phyloP scores from a whole-genome alignment of 2,113 vertebrate species.

The Menura novaehollandiae region DNA sequence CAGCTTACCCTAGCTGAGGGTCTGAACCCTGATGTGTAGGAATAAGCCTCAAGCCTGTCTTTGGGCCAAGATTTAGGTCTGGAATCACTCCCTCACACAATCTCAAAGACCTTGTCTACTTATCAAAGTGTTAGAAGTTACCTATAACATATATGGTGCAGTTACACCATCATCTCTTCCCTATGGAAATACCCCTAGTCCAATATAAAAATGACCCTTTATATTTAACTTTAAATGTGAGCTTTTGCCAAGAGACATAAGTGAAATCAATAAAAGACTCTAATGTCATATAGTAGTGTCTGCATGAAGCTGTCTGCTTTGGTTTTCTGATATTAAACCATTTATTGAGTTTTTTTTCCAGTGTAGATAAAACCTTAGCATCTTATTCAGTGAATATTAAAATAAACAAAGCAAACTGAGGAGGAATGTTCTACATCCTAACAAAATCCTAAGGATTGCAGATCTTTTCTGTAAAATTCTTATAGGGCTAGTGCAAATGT shows the following conservation, averaged over 20 bases:
- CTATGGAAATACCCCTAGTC: not conserved
- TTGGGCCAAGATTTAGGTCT: not conserved
- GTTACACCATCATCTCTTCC: not conserved
- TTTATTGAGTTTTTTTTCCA: not conserved
- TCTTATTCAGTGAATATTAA: not conserved
- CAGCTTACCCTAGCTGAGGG: not conserved
- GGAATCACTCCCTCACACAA: not conserved
- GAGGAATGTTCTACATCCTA: not conserved
- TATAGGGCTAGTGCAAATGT: not conserved
- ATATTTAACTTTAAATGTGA: not conserved
- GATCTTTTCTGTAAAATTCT: not conserved
- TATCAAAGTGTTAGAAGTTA: not conserved
- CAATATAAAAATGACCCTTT: not conserved
- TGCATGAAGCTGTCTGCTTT: not conserved
- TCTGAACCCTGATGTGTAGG: not conserved
- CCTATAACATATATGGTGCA: not conserved
- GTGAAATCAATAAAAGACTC: not conserved
- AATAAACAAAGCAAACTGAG: not conserved
- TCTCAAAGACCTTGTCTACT: not conserved
- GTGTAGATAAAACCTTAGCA: not conserved
- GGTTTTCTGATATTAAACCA: not conserved
- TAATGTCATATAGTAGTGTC: not conserved
- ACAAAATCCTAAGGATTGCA: not conserved
- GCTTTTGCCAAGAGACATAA: not conserved
- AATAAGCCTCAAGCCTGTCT: not conserved